These are phyloP conservation scores for Sebastolobus altivelis DNA, from an alignment of 2,797 vertebrate species.

Conservation along the genomic window DNA sequence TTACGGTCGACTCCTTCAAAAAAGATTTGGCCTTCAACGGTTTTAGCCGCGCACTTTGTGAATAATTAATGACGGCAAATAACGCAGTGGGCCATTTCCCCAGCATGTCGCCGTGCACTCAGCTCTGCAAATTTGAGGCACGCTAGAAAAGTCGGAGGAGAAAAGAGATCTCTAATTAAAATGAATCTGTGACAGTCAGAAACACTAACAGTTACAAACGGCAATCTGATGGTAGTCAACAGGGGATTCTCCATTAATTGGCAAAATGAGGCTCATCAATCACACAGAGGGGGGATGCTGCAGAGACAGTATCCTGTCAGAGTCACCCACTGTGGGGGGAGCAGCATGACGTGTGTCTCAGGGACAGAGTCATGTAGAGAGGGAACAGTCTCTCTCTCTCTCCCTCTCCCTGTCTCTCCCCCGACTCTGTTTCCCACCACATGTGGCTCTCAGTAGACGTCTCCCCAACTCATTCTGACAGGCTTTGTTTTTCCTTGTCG, in stretches of 20 bases:
- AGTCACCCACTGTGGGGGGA: constrained; percentile 76
- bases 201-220: constrained; percentile 87
- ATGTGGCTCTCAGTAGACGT: constrained; percentile 79
- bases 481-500: constrained; percentile 81
- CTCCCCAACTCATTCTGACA: constrained; percentile 78
- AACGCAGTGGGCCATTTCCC: constrained; percentile 43
- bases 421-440: constrained; percentile 70
- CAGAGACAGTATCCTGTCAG: constrained; percentile 80
- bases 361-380: constrained; percentile 77
- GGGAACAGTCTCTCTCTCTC: constrained; percentile 46
- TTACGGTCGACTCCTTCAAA: constrained; percentile 50
- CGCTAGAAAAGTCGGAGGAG: constrained; percentile 61
- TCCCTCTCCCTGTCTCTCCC: constrained; percentile 1
- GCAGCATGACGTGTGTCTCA: constrained; percentile 77
- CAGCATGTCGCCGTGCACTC: constrained; percentile 41
- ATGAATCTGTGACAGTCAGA: constrained; percentile 82
- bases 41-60: constrained; percentile 41
- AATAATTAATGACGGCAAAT: constrained; percentile 59
- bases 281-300: constrained; percentile 79
- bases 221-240: constrained; percentile 87
- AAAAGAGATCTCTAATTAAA: constrained; percentile 83
- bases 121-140: constrained; percentile 57
- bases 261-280: constrained; percentile 89
- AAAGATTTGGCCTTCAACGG: constrained; percentile 50
- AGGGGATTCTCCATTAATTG: constrained; percentile 89